Percentiles rank a stretch among this genome's conserved stretches.
Conservation (phyloP, 2,113 vertebrate species). For the Pedetes capensis region DNA sequence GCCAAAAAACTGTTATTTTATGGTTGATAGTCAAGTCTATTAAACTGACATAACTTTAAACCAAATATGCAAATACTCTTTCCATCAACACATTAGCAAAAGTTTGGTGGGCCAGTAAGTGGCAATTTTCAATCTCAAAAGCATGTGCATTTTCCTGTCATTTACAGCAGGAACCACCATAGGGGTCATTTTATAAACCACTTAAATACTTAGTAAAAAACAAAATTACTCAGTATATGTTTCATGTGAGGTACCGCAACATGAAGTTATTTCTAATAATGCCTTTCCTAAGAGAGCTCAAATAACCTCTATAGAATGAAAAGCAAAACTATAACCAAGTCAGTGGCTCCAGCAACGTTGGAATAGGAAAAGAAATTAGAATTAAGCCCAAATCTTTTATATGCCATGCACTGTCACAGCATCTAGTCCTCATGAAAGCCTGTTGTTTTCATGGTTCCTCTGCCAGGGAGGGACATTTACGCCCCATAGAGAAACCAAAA, state of each 20-base stretch:
- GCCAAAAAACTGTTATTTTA: slow-evolving; percentile 64
- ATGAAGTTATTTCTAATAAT: background rate
- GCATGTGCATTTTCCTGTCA: background rate
- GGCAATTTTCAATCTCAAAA: slow-evolving; percentile 53
- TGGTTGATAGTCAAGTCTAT: slow-evolving; percentile 52
- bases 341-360: background rate
- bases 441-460: too few species aligned
- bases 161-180: slow-evolving; percentile 39
- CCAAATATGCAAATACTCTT: slow-evolving; percentile 67
- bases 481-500: too few species aligned
- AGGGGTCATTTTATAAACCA: slow-evolving; percentile 66
- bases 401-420: too few species aligned
- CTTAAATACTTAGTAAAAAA: slow-evolving; percentile 36
- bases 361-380: background rate
- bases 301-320: background rate
- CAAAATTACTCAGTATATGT: background rate
- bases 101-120: slow-evolving; percentile 23
- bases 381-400: background rate
- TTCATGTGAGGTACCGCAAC: slow-evolving; percentile 35
- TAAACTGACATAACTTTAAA: slow-evolving; percentile 70
- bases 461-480: too few species aligned
- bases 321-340: background rate
- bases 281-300: background rate
- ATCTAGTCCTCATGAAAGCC: background rate
- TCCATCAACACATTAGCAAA: slow-evolving; percentile 50